These are phyloP conservation scores for Sciurus vulgaris DNA, from an alignment of 2,797 vertebrate genomes.

Conservation along the genomic window DNA sequence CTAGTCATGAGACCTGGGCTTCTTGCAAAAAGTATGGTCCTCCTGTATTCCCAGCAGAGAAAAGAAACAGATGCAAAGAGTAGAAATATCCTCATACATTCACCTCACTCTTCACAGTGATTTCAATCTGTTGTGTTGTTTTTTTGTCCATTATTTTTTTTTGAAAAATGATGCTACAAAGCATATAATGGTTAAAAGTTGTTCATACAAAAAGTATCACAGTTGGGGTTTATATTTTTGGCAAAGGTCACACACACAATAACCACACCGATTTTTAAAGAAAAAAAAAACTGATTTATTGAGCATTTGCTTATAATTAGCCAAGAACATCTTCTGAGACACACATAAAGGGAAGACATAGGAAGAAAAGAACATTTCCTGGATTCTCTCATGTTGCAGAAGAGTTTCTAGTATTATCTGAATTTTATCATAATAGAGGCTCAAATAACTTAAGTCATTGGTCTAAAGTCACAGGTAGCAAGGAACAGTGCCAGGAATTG, in stretches of 20 bases:
- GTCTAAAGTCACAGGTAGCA: background rate
- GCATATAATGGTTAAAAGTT: background rate
- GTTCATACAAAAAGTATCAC: background rate
- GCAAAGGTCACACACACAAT: background rate
- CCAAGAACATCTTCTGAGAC: constrained; percentile 36
- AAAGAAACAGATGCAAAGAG: background rate
- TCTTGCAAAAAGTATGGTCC: background rate
- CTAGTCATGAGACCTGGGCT: background rate
- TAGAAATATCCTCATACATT: background rate
- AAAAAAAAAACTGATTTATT: background rate
- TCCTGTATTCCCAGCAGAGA: background rate
- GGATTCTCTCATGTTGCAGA: constrained; percentile 8
- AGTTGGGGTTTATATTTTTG: background rate
- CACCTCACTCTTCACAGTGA: background rate
- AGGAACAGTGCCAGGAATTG: background rate
- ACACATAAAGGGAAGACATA: background rate
- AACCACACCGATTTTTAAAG: background rate
- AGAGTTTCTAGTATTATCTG: constrained; percentile 7
- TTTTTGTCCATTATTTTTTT: constrained; percentile 9
- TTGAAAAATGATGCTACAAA: background rate
- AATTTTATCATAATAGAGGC: constrained; percentile 26
- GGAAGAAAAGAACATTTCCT: background rate
- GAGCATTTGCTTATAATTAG: background rate
- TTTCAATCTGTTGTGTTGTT: background rate
- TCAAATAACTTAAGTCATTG: background rate